phyloP scores from a whole-genome alignment of 1,140 invertebrate species.

The Thaumatotibia leucotreta region DNA sequence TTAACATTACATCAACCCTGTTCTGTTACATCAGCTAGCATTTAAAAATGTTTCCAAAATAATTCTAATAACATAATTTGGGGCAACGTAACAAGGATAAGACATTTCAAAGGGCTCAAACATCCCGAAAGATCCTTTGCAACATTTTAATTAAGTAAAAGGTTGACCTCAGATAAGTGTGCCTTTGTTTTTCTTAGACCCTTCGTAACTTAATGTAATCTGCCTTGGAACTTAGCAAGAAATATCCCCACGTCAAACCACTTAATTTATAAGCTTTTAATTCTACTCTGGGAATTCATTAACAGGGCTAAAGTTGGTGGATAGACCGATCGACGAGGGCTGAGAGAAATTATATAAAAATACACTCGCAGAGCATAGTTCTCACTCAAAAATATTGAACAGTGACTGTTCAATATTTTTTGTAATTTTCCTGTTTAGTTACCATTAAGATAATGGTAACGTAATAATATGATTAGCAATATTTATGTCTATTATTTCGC shows the following conservation, averaged over 20 bases:
- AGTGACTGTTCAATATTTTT: too few species aligned
- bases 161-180: constrained; percentile 7
- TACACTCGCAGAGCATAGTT: too few species aligned
- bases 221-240: background rate
- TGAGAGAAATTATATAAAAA: background rate
- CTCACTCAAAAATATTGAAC: too few species aligned
- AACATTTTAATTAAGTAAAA: constrained; percentile 11
- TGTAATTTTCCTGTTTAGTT: too few species aligned
- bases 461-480: too few species aligned
- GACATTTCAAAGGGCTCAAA: background rate
- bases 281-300: constrained; percentile 6
- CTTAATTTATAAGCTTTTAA: constrained; percentile 13
- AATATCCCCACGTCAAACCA: constrained; percentile 5
- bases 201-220: constrained; percentile 9
- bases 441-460: too few species aligned
- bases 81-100: background rate
- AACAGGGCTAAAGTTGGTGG: background rate
- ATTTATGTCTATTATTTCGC: too few species aligned
- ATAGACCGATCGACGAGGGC: background rate
- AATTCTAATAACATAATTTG: background rate
- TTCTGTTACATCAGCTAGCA: background rate
- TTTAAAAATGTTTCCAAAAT: background rate
- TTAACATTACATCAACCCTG: background rate
- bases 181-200: constrained; percentile 11
- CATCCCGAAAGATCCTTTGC: background rate